phyloP scores from a whole-genome alignment of 2,888 invertebrate genomes.

The Anticlea derivata region DNA sequence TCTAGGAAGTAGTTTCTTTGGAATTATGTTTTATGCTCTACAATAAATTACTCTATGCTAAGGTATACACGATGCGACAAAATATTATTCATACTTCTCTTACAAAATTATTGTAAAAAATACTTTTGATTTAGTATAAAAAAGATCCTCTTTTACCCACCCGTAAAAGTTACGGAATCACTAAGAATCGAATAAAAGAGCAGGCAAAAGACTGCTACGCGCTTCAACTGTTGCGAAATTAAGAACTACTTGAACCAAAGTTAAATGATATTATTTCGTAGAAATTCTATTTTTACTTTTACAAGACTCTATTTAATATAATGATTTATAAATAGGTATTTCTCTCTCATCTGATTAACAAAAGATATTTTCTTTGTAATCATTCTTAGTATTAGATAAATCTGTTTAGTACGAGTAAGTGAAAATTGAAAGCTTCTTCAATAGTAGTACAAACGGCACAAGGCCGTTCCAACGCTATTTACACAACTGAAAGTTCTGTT shows the following conservation, averaged over 20 bases:
- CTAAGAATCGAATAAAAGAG: constrained; percentile 15
- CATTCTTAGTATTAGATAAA: neutral
- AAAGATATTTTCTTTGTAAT: too few relatives aligned
- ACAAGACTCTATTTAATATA: neutral
- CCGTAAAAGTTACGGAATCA: constrained; percentile 10
- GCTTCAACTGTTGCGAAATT: constrained; percentile 4
- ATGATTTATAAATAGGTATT: too few relatives aligned
- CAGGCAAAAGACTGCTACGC: constrained; percentile 3
- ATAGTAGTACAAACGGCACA: constrained; percentile 16
- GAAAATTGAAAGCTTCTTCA: constrained; percentile 1
- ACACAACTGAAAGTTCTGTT: constrained; percentile 43
- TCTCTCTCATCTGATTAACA: too few relatives aligned
- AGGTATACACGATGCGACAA: too few relatives aligned
- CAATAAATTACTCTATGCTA: too few relatives aligned
- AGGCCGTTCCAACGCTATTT: constrained; percentile 23
- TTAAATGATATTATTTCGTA: too few relatives aligned
- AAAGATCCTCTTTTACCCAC: neutral
- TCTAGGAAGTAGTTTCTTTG: too few relatives aligned
- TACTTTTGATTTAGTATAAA: too few relatives aligned
- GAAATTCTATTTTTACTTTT: neutral
- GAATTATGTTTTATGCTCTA: too few relatives aligned
- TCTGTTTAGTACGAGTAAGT: neutral
- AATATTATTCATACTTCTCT: too few relatives aligned
- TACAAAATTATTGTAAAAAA: too few relatives aligned
- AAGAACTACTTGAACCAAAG: too few relatives aligned